Conservation (phyloP, 2,113 vertebrate genomes). For the Poeciliopsis retropinna region DNA sequence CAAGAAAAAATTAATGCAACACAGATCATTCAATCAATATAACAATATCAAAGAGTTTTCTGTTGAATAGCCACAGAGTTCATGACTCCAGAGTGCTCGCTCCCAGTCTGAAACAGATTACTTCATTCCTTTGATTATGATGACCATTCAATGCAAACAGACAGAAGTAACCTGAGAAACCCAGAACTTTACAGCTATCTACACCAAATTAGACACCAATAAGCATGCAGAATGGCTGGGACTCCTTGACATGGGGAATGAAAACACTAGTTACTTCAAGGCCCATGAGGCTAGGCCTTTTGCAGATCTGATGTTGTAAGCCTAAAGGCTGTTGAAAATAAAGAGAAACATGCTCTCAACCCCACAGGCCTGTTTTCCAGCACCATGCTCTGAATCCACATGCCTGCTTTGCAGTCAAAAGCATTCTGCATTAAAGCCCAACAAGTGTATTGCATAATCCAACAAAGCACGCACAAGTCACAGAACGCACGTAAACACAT, state of each 20-base stretch:
- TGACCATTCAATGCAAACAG: slow-evolving; percentile 31
- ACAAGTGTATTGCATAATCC: slow-evolving; percentile 58
- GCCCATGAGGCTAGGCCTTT: slow-evolving; percentile 34
- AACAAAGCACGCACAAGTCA: slow-evolving; percentile 11
- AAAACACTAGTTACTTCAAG: slow-evolving; percentile 38
- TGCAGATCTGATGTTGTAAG: slow-evolving; percentile 50
- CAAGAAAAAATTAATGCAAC: not conserved
- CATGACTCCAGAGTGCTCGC: not conserved
- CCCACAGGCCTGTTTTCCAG: slow-evolving; percentile 9
- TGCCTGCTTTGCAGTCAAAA: slow-evolving; percentile 31
- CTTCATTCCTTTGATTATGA: slow-evolving; percentile 8
- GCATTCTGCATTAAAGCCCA: slow-evolving; percentile 33
- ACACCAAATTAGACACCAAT: slow-evolving; percentile 43
- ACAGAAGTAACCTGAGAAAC: slow-evolving; percentile 13
- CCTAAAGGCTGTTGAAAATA: slow-evolving; percentile 32
- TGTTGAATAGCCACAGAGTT: not conserved
- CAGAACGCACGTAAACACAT: slow-evolving; percentile 42
- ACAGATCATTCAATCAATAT: not conserved
- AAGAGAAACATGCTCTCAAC: slow-evolving; percentile 51
- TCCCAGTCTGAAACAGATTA: slow-evolving; percentile 29
- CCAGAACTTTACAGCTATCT: slow-evolving; percentile 24
- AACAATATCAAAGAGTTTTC: slow-evolving; percentile 35
- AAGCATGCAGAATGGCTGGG: slow-evolving; percentile 27
- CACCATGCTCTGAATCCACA: slow-evolving; percentile 29
- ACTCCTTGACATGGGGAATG: slow-evolving; percentile 36